Evolutionary conservation across 1,140 invertebrate species (phyloP).

Genomic region (Ganaspis sp.): DNA sequence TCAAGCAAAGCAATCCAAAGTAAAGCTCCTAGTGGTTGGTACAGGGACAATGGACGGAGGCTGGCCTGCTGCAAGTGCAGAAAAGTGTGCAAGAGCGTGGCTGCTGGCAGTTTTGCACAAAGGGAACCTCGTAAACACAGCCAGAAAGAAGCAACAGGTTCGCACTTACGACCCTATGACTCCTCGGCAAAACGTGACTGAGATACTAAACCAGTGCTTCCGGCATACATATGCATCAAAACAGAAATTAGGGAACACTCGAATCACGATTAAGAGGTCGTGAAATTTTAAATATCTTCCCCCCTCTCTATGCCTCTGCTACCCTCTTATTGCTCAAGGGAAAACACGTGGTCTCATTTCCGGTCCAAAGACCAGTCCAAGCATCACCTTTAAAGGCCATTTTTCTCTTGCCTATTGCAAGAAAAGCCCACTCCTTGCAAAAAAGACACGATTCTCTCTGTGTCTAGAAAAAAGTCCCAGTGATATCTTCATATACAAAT

Average conservation of each 20-base stretch:
- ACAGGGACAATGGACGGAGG: constrained; percentile 36
- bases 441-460: too few species aligned
- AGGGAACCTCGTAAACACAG: constrained; percentile 41
- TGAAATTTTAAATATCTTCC: constrained; percentile 11
- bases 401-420: background rate
- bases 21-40: constrained; percentile 45
- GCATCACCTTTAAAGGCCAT: background rate
- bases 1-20: constrained; percentile 34
- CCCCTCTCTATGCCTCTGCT: background rate
- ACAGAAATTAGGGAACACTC: constrained; percentile 27
- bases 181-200: constrained; percentile 38
- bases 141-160: constrained; percentile 44
- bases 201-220: constrained; percentile 25
- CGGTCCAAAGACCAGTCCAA: constrained; percentile 2
- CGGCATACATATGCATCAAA: constrained; percentile 30
- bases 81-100: constrained; percentile 30
- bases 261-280: constrained; percentile 19
- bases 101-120: constrained; percentile 30
- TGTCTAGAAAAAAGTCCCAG: too few species aligned
- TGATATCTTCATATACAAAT: too few species aligned
- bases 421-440: too few species aligned
- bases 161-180: constrained; percentile 44
- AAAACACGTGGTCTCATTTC: constrained; percentile 17
- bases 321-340: background rate
- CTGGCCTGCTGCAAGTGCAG: constrained; percentile 35